phyloP scores from a whole-genome alignment of 1,140 invertebrate species.

The Varroa destructor region DNA sequence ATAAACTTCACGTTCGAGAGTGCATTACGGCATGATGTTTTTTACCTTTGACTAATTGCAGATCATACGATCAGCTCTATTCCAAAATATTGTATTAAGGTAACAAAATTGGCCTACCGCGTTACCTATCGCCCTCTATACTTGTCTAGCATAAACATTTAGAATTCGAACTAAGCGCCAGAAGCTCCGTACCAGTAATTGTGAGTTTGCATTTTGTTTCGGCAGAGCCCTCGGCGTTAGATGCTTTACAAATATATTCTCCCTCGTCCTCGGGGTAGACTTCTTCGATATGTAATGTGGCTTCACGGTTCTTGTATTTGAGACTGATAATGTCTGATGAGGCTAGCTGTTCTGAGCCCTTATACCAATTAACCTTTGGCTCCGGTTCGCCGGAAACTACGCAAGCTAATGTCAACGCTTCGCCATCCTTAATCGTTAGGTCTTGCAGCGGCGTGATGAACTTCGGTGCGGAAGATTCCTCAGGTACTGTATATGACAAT shows the following conservation, averaged over 20 bases:
- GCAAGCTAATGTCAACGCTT: conserved; percentile 58
- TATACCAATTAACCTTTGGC: conserved; percentile 67
- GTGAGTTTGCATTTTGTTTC: conserved; percentile 68
- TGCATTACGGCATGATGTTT: no score
- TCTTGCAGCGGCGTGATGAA: conserved; percentile 58
- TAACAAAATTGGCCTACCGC: no score
- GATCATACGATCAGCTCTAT: no score
- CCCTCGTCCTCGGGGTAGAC: conserved; percentile 88
- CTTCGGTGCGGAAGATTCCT: conserved; percentile 47
- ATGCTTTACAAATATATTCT: conserved; percentile 69
- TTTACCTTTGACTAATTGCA: no score
- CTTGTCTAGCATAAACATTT: no score
- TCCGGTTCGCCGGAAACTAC: conserved; percentile 77
- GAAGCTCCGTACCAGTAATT: conserved; percentile 46
- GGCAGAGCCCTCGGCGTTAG: conserved; percentile 67
- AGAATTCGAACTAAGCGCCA: neutral
- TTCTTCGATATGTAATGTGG: conserved; percentile 70
- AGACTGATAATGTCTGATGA: conserved; percentile 73
- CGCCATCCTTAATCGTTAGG: conserved; percentile 64
- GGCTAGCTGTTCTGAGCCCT: conserved; percentile 55
- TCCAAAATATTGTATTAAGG: no score
- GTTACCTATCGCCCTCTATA: no score
- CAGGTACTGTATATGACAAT: neutral
- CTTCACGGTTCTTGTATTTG: conserved; percentile 74
- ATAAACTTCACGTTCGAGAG: no score